Evolutionary conservation across 2,113 vertebrate genomes (phyloP).

Genomic region (Oncorhynchus tshawytscha): DNA sequence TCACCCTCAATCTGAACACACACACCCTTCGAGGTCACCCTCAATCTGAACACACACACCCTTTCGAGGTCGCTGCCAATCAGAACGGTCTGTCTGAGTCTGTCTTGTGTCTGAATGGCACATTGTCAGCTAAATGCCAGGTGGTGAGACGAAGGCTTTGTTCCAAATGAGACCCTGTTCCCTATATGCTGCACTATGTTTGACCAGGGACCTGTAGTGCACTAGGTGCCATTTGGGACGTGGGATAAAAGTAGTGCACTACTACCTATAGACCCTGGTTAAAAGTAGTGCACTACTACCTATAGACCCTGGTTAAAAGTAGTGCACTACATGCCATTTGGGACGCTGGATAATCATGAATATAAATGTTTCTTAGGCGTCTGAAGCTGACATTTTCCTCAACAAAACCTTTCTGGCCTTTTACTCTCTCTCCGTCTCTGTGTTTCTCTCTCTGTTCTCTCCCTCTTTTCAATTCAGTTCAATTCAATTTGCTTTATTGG

Average conservation of each 20-base stretch:
- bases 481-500: no score
- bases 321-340: no score
- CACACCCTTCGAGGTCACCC: not conserved
- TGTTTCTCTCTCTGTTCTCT: not conserved
- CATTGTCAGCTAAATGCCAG: slow-evolving; percentile 78
- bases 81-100: slow-evolving; percentile 39
- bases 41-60: slow-evolving; percentile 8
- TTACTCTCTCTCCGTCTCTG: slow-evolving; percentile 6
- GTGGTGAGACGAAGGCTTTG: slow-evolving; percentile 24
- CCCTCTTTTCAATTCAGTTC: no score
- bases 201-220: no score
- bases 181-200: no score
- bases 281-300: no score
- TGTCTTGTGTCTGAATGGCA: slow-evolving; percentile 64
- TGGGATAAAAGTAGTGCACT: no score
- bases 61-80: not conserved
- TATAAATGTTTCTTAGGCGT: slow-evolving; percentile 68
- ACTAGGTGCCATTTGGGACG: no score
- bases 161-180: not conserved
- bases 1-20: no score
- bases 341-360: slow-evolving; percentile 32
- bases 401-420: slow-evolving; percentile 52
- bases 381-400: slow-evolving; percentile 73
- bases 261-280: no score
- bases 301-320: no score